Conservation (phyloP, 2,113 vertebrate genomes). For the Mesocricetus auratus region DNA sequence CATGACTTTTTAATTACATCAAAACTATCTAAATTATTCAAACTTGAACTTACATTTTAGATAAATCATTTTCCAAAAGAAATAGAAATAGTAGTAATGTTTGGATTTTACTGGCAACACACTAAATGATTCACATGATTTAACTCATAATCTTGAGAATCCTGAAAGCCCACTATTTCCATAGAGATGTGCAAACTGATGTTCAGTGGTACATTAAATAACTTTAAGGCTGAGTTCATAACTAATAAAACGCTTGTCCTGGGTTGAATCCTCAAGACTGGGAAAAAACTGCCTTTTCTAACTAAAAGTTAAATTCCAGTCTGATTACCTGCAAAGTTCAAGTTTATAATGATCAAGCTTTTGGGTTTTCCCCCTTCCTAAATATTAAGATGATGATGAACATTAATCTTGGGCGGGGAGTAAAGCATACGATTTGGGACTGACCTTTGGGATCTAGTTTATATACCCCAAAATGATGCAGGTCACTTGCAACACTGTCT, state of each 20-base stretch:
- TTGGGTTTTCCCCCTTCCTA: background rate
- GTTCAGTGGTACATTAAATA: background rate
- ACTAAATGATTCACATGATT: background rate
- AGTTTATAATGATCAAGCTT: background rate
- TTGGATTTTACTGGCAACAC: background rate
- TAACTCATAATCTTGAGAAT: background rate
- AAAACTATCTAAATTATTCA: constrained; percentile 34
- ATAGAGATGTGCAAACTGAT: constrained; percentile 23
- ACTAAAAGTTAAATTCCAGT: constrained; percentile 24
- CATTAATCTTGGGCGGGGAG: background rate
- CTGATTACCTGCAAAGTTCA: background rate
- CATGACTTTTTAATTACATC: background rate
- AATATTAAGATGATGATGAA: background rate
- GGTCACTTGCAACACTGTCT: background rate
- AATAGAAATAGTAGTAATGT: constrained; percentile 25
- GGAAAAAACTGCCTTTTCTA: background rate
- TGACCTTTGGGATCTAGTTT: background rate
- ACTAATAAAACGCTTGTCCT: background rate
- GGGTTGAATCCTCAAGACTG: background rate
- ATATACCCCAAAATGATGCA: background rate
- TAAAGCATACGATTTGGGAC: background rate
- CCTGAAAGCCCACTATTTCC: constrained; percentile 5
- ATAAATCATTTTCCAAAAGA: constrained; percentile 50
- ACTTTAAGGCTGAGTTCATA: background rate
- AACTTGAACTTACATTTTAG: constrained; percentile 40